These are phyloP conservation scores for Xiphophorus maculatus DNA, from an alignment of 2,113 vertebrate genomes.

Conservation along the genomic window DNA sequence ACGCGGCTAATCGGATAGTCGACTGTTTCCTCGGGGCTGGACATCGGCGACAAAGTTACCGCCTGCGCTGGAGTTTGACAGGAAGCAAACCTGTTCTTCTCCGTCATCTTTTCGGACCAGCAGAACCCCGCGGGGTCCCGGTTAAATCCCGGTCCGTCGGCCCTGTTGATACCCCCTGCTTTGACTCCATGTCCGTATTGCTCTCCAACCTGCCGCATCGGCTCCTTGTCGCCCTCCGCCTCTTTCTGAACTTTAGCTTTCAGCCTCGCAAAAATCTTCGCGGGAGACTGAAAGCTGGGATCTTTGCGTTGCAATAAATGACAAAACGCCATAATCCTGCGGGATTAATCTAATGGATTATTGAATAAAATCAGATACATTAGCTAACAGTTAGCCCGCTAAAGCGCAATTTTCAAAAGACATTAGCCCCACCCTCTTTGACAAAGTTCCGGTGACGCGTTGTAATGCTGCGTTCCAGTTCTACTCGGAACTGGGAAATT, in stretches of 20 bases:
- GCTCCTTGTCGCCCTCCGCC: background rate
- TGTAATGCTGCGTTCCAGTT: too few species aligned
- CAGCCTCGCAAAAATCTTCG: conserved; percentile 77
- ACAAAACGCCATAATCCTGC: conserved; percentile 42
- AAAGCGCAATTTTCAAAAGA: conserved; percentile 42
- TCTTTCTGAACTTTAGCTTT: conserved; percentile 72
- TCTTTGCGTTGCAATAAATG: background rate
- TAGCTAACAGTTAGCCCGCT: conserved; percentile 8
- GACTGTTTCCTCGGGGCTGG: conserved; percentile 45
- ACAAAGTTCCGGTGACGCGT: conserved; percentile 29
- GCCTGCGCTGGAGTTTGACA: conserved; percentile 48
- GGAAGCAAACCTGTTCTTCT: background rate
- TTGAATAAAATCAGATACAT: too few species aligned
- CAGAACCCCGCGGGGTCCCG: background rate
- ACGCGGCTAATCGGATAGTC: background rate
- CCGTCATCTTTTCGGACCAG: background rate
- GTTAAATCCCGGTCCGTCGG: background rate
- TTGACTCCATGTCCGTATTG: background rate
- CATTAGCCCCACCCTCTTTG: conserved; percentile 19
- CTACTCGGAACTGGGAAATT: too few species aligned
- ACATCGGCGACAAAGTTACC: conserved; percentile 71
- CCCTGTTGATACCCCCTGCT: background rate
- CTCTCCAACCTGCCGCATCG: background rate
- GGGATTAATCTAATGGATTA: too few species aligned
- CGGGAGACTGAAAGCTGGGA: conserved; percentile 66